Conservation (phyloP, 2,888 invertebrate species). For the Watsonalla binaria region DNA sequence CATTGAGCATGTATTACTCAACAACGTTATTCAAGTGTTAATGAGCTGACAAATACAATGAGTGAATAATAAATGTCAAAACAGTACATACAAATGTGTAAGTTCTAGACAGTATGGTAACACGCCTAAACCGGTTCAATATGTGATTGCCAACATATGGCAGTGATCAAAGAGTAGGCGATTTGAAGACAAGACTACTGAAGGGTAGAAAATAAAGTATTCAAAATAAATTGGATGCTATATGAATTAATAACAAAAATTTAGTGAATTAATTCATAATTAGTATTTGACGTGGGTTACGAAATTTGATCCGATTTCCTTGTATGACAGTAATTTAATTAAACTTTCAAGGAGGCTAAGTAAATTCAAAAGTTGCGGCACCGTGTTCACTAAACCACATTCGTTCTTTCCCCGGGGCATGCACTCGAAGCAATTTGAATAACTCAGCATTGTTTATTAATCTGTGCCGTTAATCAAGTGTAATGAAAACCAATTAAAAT, state of each 20-base stretch:
- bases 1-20: constrained; percentile 20
- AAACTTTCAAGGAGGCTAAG: constrained; percentile 17
- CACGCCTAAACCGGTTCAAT: constrained; percentile 19
- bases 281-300: not conserved
- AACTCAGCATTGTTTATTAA: constrained; percentile 31
- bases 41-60: constrained; percentile 31
- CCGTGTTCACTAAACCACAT: constrained; percentile 14
- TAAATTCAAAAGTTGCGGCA: constrained; percentile 11
- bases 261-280: too few relatives aligned
- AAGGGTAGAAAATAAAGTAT: not conserved
- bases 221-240: too few relatives aligned
- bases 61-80: constrained; percentile 29
- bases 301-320: not conserved
- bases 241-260: too few relatives aligned
- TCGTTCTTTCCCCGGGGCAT: constrained; percentile 30
- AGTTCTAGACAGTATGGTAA: constrained; percentile 17
- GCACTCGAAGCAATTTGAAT: constrained; percentile 16
- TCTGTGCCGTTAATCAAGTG: constrained; percentile 36
- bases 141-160: constrained; percentile 3
- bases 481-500: constrained; percentile 51
- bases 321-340: not conserved
- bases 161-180: not conserved
- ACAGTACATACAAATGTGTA: constrained; percentile 18
- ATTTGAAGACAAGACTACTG: not conserved
- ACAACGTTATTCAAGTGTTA: constrained; percentile 33